These are phyloP conservation scores for Pseudopleuronectes americanus DNA, from an alignment of 2,797 vertebrate genomes.

Conservation along the genomic window DNA sequence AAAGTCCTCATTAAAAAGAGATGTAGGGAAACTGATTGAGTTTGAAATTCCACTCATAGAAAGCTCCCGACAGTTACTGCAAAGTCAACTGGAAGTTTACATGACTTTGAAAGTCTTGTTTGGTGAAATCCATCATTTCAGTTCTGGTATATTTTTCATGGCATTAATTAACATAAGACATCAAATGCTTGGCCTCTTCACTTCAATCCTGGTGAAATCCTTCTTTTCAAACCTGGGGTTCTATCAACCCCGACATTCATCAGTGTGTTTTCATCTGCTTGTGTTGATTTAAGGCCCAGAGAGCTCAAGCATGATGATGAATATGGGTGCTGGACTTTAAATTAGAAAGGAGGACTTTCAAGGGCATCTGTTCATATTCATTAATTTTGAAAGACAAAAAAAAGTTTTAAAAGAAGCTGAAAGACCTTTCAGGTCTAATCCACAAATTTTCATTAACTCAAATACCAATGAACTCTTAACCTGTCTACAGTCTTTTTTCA, in stretches of 20 bases:
- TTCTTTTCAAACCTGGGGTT: constrained; percentile 26
- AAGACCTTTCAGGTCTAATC: constrained; percentile 42
- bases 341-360: constrained; percentile 53
- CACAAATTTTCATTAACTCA: constrained; percentile 44
- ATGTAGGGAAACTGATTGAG: constrained; percentile 63
- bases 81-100: constrained; percentile 39
- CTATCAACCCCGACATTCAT: constrained; percentile 33
- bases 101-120: constrained; percentile 43
- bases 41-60: constrained; percentile 13
- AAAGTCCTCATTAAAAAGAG: constrained; percentile 68
- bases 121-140: constrained; percentile 24
- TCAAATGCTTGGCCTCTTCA: background rate
- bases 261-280: constrained; percentile 18
- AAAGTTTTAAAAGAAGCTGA: constrained; percentile 36
- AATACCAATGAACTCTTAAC: constrained; percentile 23
- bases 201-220: constrained; percentile 34
- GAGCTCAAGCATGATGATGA: constrained; percentile 33
- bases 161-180: constrained; percentile 35
- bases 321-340: constrained; percentile 31
- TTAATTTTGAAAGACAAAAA: constrained; percentile 41
- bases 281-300: constrained; percentile 46
- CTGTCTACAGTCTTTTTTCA: background rate
- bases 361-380: constrained; percentile 58
- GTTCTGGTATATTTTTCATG: constrained; percentile 28
- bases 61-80: constrained; percentile 27